Conservation (phyloP, 2,113 vertebrate genomes). For the Labeo catla region DNA sequence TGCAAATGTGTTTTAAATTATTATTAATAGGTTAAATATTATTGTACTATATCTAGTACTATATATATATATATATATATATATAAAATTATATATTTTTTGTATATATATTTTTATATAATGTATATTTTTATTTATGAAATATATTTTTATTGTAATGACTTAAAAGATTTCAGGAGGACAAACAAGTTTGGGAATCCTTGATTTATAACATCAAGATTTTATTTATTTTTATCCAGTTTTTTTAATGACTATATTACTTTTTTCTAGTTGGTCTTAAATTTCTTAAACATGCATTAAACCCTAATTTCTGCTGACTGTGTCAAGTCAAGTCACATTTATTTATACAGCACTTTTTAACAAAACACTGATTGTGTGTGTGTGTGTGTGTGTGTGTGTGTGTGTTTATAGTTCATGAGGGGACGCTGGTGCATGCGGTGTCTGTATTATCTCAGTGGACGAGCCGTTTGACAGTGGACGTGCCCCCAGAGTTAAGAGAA, state of each 20-base stretch:
- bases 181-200: not conserved
- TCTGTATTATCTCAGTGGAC: slow-evolving; percentile 93
- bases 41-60: too few species aligned
- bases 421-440: slow-evolving; percentile 89
- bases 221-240: not conserved
- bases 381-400: not conserved
- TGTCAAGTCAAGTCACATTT: too few species aligned
- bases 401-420: slow-evolving; percentile 86
- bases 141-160: too few species aligned
- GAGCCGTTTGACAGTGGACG: slow-evolving; percentile 83
- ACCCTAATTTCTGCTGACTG: not conserved
- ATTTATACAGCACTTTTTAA: too few species aligned
- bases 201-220: not conserved
- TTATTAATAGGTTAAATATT: too few species aligned
- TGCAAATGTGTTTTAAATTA: not conserved
- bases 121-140: too few species aligned
- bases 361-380: not conserved
- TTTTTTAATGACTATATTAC: not conserved
- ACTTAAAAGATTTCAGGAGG: too few species aligned
- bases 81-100: too few species aligned
- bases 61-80: too few species aligned
- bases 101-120: too few species aligned
- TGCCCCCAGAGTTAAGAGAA: slow-evolving; percentile 85
- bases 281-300: not conserved
- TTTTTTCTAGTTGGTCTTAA: not conserved